Evolutionary conservation across 2,797 vertebrate species (phyloP).

Genomic region (Anisognathus igniventris): DNA sequence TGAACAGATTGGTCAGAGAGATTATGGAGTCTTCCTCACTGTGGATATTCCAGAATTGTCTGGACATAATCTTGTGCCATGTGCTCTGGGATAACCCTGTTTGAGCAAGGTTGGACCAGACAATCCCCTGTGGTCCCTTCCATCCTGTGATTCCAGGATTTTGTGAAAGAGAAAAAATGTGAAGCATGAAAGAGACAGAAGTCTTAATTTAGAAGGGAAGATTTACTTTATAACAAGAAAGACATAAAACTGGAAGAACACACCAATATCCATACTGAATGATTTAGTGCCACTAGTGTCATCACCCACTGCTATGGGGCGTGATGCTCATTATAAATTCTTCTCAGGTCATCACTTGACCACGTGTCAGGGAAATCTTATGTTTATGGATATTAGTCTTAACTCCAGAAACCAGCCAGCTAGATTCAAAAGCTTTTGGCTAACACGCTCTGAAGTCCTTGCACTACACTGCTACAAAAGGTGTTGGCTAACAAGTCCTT

Average conservation of each 20-base stretch:
- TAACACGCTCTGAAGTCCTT: not conserved
- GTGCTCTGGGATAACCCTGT: not conserved
- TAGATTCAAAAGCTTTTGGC: not conserved
- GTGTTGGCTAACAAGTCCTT: not conserved
- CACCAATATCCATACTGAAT: not conserved
- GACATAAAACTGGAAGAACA: not conserved
- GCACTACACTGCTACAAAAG: not conserved
- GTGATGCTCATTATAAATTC: not conserved
- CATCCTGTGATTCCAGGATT: not conserved
- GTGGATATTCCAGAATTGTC: not conserved
- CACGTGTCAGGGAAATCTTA: accelerated
- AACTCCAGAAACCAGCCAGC: not conserved
- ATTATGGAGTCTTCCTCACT: not conserved
- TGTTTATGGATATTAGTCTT: not conserved
- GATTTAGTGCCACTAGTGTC: not conserved
- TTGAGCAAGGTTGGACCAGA: not conserved
- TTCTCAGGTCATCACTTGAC: not conserved
- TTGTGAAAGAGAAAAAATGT: not conserved
- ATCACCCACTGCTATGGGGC: accelerated
- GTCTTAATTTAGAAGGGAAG: not conserved
- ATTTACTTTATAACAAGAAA: not conserved
- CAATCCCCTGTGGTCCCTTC: not conserved
- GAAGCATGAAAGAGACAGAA: not conserved
- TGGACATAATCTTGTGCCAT: not conserved
- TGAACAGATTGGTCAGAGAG: not conserved